Evolutionary conservation across 2,113 vertebrate genomes (phyloP).

Genomic region (Astatotilapia flaviijosephi): DNA sequence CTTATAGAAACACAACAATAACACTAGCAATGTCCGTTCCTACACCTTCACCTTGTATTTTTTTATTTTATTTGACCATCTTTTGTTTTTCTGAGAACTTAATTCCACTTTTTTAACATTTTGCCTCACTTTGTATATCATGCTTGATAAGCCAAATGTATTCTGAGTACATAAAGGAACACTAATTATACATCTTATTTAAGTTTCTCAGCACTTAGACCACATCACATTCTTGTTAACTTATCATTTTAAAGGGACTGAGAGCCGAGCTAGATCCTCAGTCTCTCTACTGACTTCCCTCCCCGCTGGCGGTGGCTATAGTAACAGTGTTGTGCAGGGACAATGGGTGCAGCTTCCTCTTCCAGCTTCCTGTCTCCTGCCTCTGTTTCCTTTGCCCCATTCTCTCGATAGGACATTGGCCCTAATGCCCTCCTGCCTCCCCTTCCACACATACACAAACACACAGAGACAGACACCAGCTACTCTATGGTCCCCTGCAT

Average conservation of each 20-base stretch:
- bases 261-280: neutral
- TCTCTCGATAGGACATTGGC: slow-evolving; percentile 74
- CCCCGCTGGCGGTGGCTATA: slow-evolving; percentile 61
- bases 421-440: neutral
- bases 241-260: slow-evolving; percentile 6
- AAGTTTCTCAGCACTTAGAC: neutral
- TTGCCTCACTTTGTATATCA: neutral
- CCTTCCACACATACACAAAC: neutral
- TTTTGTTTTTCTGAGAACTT: neutral
- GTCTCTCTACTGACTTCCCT: slow-evolving; percentile 44
- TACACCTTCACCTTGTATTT: neutral
- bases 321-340: slow-evolving; percentile 75
- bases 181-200: neutral
- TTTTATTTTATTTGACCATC: neutral
- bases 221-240: neutral
- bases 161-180: neutral
- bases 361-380: slow-evolving; percentile 80
- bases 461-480: neutral
- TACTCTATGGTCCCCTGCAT: slow-evolving; percentile 34
- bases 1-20: neutral
- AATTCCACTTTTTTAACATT: neutral
- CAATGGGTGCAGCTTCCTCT: slow-evolving; percentile 82
- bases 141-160: neutral
- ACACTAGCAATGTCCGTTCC: neutral
- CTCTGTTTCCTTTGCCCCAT: slow-evolving; percentile 77